A percentile compares a stretch with the other conserved stretches of the same genome.
phyloP scores from a whole-genome alignment of 2,797 vertebrate species.

The Sebastes hubbsi region DNA sequence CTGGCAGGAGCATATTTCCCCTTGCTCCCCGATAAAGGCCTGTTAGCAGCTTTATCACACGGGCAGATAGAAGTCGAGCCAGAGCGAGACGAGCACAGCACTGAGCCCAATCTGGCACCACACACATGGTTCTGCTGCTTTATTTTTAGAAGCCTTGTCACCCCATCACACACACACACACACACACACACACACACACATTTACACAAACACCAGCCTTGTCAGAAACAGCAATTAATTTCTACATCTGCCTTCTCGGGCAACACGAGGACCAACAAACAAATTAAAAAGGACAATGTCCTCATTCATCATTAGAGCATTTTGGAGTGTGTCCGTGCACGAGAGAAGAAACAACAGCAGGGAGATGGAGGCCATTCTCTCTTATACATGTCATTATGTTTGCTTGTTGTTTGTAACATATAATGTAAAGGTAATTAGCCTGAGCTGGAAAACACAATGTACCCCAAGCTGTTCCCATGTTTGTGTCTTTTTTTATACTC shows the following conservation, averaged over 20 bases:
- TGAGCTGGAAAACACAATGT: constrained; percentile 18
- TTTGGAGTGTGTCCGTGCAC: constrained; percentile 19
- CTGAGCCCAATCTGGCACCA: constrained; percentile 84
- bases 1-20: constrained; percentile 99
- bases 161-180: background rate
- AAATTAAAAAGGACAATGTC: constrained; percentile 69
- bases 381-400: constrained; percentile 18
- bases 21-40: constrained; percentile 94
- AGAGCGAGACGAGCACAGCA: constrained; percentile 88
- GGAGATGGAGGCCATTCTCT: constrained; percentile 32
- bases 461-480: background rate
- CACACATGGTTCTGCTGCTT: constrained; percentile 72
- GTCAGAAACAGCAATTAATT: constrained; percentile 78
- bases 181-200: constrained; percentile 20
- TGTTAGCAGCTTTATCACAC: constrained; percentile 94
- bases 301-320: constrained; percentile 57
- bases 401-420: constrained; percentile 33
- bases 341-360: constrained; percentile 28
- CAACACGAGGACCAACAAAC: constrained; percentile 69
- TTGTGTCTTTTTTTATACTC: background rate
- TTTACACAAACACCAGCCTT: constrained; percentile 41
- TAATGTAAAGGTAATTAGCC: constrained; percentile 50
- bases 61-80: constrained; percentile 84
- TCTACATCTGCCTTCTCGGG: constrained; percentile 74
- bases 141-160: constrained; percentile 77